Evolutionary conservation across 1,140 invertebrate genomes (phyloP).

Genomic region (Wasmannia auropunctata): DNA sequence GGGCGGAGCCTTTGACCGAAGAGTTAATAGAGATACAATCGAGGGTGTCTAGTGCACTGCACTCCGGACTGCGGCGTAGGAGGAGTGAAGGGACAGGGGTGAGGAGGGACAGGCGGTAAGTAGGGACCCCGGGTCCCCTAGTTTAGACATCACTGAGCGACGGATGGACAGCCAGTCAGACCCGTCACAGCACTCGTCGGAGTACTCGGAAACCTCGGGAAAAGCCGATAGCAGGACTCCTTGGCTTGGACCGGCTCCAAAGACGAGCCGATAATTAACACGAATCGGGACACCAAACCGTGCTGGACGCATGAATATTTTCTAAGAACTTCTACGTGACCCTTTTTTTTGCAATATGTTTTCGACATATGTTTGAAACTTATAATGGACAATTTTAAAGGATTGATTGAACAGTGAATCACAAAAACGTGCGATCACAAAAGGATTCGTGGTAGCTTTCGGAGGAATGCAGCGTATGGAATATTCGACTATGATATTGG

Average conservation of each 20-base stretch:
- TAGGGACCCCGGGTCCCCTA: constrained; percentile 82
- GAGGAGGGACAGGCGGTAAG: constrained; percentile 80
- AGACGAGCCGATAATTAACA: constrained; percentile 57
- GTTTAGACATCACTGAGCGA: constrained; percentile 85
- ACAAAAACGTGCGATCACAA: constrained; percentile 14
- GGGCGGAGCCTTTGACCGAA: constrained; percentile 78
- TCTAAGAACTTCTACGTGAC: constrained; percentile 1
- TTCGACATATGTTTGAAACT: neutral
- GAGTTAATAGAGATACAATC: constrained; percentile 86
- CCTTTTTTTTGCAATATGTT: neutral
- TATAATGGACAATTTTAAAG: neutral
- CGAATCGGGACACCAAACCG: neutral
- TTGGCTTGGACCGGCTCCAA: constrained; percentile 59
- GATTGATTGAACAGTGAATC: constrained; percentile 1
- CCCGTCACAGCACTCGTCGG: constrained; percentile 84
- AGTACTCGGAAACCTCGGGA: constrained; percentile 81
- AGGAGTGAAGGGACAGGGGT: constrained; percentile 78
- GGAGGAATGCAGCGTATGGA: neutral
- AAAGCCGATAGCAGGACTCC: constrained; percentile 73
- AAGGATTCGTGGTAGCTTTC: neutral
- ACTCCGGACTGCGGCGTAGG: constrained; percentile 80
- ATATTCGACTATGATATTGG: neutral
- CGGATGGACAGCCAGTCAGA: constrained; percentile 85
- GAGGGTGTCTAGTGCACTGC: constrained; percentile 83
- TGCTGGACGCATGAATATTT: constrained; percentile 3